Evolutionary conservation across 2,888 invertebrate species (phyloP), one percentile per base, ranked within the genome.

Genomic region (Microplitis manilae): DNA sequence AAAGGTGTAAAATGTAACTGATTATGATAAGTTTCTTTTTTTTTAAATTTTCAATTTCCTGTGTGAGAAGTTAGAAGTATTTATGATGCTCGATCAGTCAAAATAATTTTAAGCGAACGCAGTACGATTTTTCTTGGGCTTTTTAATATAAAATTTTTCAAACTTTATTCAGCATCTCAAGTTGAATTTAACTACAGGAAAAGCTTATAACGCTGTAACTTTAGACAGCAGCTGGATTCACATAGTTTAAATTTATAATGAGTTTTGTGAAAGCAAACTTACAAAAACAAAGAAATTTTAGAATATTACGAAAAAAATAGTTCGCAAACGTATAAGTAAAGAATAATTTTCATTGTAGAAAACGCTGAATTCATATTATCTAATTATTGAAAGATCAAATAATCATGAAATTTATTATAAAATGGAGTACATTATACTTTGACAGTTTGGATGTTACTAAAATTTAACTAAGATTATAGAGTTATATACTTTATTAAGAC

Each of bases 111-210:
- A 50, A 50, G 13, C 13, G 1, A 7, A 20, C 64, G 7, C 8
- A 13, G 15, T 50, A 17, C 9, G 40, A 68, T 17, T 68, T 13
- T 17, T 6, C 68, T 68, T 17, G 68, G 40, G 76, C 76, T 78
- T 78, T 79, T 75, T 50, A 68, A 68, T 38, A 40, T 40, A 68
- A 68, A 76, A 68, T 68, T 65, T 79, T 78, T 71, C 13, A 2
- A 68, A 40, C 68, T 68, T 68, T 30, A 65, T 38, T 30, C 13
- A 68, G 20, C 7, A 68, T 68, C 20, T 39, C 2, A 13, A 38
- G 68, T 39, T 6, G 38, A 39, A n/a, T n/a, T n/a, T 20, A 68
- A 38, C 38, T 68, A 68, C 6, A 6, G 9, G 9, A 7, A 39
- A 6, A 68, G 68, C 39, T 68, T 39, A 68, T 39, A 39, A 68